Conservation (phyloP, 2,797 vertebrate species). For the Loriculus beryllinus region DNA sequence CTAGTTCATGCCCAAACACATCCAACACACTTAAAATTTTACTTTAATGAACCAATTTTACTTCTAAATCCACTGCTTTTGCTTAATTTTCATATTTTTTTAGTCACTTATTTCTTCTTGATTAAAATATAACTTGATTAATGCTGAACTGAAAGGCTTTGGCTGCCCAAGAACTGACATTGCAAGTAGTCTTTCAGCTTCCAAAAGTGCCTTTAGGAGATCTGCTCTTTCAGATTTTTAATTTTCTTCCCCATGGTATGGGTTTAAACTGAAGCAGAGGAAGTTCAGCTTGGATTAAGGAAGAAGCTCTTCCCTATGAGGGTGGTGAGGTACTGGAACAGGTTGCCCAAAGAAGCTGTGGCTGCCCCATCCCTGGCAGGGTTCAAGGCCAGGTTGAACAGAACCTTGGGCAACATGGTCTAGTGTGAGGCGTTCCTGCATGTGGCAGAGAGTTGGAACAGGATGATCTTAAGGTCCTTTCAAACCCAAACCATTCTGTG, state of each 20-base stretch:
- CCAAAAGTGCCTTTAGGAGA: not conserved
- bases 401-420: not conserved
- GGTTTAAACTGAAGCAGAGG: not conserved
- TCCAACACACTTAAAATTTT: not conserved
- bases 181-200: not conserved
- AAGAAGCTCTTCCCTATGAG: not conserved
- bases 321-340: not conserved
- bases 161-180: slow-evolving; percentile 12
- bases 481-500: not conserved
- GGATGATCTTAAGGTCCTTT: not conserved
- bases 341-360: not conserved
- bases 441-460: not conserved
- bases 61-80: not conserved
- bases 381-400: not conserved
- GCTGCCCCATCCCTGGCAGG: not conserved
- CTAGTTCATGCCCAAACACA: not conserved
- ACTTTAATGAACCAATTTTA: not conserved
- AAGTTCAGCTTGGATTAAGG: not conserved
- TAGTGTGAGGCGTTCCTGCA: not conserved
- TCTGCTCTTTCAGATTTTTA: not conserved
- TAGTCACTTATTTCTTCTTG: slow-evolving; percentile 15
- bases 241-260: not conserved
- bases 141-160: not conserved
- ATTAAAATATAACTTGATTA: slow-evolving; percentile 48
- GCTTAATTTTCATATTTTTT: not conserved